phyloP scores from a whole-genome alignment of 2,797 vertebrate species.

The Amazonetta brasiliensis region DNA sequence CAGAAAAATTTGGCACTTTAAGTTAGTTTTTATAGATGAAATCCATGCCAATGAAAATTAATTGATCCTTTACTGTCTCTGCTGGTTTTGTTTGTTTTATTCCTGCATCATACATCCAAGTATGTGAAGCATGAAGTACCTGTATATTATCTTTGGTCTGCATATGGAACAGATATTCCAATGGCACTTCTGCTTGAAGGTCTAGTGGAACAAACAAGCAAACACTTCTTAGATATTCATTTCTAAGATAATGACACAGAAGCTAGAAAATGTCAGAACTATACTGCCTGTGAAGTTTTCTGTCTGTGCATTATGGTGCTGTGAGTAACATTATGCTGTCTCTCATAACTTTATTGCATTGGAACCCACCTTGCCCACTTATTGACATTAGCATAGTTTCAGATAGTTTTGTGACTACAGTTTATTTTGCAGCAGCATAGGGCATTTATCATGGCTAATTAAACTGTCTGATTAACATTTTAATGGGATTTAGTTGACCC shows the following conservation, averaged over 20 bases:
- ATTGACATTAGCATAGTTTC: background rate
- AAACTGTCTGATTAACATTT: background rate
- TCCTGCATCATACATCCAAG: background rate
- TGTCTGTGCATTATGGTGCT: background rate
- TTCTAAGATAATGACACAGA: background rate
- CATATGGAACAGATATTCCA: background rate
- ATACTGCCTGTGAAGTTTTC: background rate
- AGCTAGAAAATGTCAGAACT: background rate
- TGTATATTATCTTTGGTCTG: background rate
- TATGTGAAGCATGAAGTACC: background rate
- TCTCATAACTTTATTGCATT: background rate
- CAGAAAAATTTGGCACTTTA: background rate
- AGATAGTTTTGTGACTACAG: background rate
- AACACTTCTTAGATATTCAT: background rate
- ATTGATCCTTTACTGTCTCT: background rate
- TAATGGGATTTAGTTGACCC: conserved; percentile 4
- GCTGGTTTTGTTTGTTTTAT: background rate
- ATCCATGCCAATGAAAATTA: background rate
- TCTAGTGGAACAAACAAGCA: background rate
- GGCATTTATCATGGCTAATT: background rate
- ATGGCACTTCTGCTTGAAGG: background rate
- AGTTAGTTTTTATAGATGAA: background rate
- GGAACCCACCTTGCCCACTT: background rate
- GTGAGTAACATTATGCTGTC: background rate
- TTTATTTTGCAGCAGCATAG: background rate